Evolutionary conservation across 2,888 invertebrate genomes (phyloP), one percentile per base, ranked within the genome.

Genomic region (Oxyscelio sp.): DNA sequence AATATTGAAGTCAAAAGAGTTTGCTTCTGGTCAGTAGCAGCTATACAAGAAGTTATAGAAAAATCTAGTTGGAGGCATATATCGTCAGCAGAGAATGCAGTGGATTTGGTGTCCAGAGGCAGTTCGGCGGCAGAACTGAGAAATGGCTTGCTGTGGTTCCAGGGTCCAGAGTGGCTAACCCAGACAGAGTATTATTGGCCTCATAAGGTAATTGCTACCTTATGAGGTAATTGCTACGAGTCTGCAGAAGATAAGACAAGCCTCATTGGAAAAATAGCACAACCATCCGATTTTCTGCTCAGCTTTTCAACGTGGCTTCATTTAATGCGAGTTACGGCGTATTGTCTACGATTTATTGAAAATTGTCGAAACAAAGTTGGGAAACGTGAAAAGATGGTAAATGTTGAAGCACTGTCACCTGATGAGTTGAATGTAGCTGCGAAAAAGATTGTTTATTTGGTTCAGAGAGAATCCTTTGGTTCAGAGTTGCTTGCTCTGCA

Each of bases 1-100:
- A 2, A 34, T 9, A 8, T 34, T 6, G 34, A 34, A 34, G 5
- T 34, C 9, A 4, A 24, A 15, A 68, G 31, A 21, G 38, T 19
- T 1, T 50, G 24, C 21, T 70, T 56, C 8, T 83, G 73, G 82
- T 43, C 65, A 15, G 82, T 83, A 8, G 75, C 71, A 2, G 40
- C 27, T 8, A 75, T 70, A 3, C 70, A 82, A 17, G 34, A 50
- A 11, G 31, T 31, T 0, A 75, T 70, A 11, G 21, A 22, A 15
- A 6, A 13, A 4, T 24, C 4, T 2, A 38, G 50, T 19, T 50
- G 50, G 50, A 1, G 4, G 3, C 50, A 50, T 22, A 22, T 50
- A 3, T 5, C 21, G 4, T 21, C 50, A 4, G 21, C 13, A 11
- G 6, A 9, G 9, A 50, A 50, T 21, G 4, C 22, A 21, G 50